Evolutionary conservation across 2,113 vertebrate species (phyloP).

Genomic region (Amia ocellicauda): DNA sequence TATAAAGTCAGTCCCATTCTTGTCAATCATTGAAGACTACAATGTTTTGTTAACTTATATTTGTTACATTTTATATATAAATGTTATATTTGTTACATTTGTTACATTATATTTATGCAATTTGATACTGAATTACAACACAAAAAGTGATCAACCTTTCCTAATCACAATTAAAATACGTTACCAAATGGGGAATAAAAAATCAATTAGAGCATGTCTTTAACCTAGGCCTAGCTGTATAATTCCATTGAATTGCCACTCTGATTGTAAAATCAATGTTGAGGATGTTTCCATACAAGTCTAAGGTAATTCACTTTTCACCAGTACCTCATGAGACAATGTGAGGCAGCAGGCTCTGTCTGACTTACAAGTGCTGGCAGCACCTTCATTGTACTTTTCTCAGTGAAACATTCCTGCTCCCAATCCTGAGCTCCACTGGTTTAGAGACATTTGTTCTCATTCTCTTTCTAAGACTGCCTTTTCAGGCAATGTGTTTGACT

Average conservation of each 20-base stretch:
- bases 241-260: constrained; percentile 19
- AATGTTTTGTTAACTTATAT: no score
- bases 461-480: constrained; percentile 22
- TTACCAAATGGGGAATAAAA: background rate
- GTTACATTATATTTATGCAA: no score
- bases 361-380: constrained; percentile 60
- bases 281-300: constrained; percentile 47
- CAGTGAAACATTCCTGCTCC: constrained; percentile 16
- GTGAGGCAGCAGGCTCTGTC: constrained; percentile 42
- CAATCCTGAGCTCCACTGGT: constrained; percentile 14
- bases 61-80: no score
- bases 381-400: constrained; percentile 43
- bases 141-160: background rate
- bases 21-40: no score
- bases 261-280: constrained; percentile 24
- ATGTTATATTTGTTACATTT: no score
- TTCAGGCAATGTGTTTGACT: constrained; percentile 30
- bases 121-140: no score
- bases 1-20: no score
- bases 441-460: constrained; percentile 26
- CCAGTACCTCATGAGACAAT: constrained; percentile 27
- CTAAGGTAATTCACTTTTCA: constrained; percentile 49
- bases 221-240: constrained; percentile 11
- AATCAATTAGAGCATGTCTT: constrained; percentile 7
- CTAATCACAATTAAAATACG: background rate